Conservation (phyloP, 2,797 vertebrate genomes). For the Microctenopoma lineatum region DNA sequence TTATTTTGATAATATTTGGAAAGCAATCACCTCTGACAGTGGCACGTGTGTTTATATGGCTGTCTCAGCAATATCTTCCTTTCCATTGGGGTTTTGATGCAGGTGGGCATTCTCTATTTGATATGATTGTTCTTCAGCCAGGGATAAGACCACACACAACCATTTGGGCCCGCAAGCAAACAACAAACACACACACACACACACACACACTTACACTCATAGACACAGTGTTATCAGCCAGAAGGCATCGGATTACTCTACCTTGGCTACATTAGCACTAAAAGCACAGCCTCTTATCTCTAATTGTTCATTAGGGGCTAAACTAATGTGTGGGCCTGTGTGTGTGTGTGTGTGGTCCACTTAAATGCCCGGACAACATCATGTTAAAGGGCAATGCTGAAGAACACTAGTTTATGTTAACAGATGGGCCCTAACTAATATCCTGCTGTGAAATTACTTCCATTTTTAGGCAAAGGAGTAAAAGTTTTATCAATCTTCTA, state of each 20-base stretch:
- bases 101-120: constrained; percentile 38
- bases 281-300: constrained; percentile 75
- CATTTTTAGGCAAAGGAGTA: neutral
- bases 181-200: constrained; percentile 15
- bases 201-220: constrained; percentile 3
- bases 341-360: constrained; percentile 6
- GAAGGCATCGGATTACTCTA: constrained; percentile 75
- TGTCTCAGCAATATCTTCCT: constrained; percentile 10
- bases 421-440: neutral
- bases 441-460: neutral
- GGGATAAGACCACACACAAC: constrained; percentile 61
- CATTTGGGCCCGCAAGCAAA: constrained; percentile 29
- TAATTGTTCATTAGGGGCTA: constrained; percentile 74
- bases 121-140: constrained; percentile 53
- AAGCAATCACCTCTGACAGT: too few species aligned
- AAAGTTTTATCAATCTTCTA: neutral
- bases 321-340: constrained; percentile 41
- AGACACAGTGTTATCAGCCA: constrained; percentile 55
- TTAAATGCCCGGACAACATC: constrained; percentile 27
- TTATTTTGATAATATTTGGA: neutral
- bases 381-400: constrained; percentile 4
- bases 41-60: neutral
- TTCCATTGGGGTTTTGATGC: constrained; percentile 27
- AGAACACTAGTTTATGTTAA: constrained; percentile 1
- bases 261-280: constrained; percentile 72